Base-by-base conservation (phyloP, 92 coral and sea anemone species). In the Bergia puertoricense region DNA sequence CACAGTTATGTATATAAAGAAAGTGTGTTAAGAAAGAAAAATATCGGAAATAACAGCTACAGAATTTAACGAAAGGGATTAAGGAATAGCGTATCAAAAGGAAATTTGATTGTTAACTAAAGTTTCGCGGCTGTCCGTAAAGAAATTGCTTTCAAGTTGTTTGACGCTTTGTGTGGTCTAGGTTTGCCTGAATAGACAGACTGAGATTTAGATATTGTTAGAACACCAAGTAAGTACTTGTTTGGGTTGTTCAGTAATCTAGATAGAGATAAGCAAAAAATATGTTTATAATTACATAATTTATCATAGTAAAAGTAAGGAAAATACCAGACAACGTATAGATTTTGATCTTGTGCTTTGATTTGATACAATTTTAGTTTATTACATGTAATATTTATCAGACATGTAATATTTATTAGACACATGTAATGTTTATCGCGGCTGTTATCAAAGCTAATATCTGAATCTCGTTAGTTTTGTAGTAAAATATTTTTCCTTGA, bases 401-500 rank as follows among this genome's bases (percentile, higher is more conserved):
- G 37, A 79, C 39, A 3, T 54, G 18, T 54, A 77, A 48, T 79
- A 79, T 79, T 79, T 79, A 79, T 23, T 30, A 36, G 37, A 79
- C 39, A 78, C 9, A 48, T 79, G 82, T 48, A 23, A 79, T 79
- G 48, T 79, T 79, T 79, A 79, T 79, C 39, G 30, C 30, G 30
- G 30, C 30, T 51, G 18, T 36, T 2, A 36, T 48, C 59, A 42
- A 46, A 77, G 39, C 15, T 44, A 20, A 77, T 46, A 77, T 42
- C 81, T 77, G 81, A 77, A n/a, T 51, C 4, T 15, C 82, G 11
- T 13, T 76, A 79, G 66, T 79, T 79, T 79, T 79, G 82, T 50
- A 76, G 82, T 79, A 79, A 79, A 76, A 79, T 79, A 79, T 79
- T 79, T 79, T 79, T 48, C 20, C 42, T 51, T n/a, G 66, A 37